Conservation (phyloP, 2,888 invertebrate species). For the Mesorhabditis sp. region DNA sequence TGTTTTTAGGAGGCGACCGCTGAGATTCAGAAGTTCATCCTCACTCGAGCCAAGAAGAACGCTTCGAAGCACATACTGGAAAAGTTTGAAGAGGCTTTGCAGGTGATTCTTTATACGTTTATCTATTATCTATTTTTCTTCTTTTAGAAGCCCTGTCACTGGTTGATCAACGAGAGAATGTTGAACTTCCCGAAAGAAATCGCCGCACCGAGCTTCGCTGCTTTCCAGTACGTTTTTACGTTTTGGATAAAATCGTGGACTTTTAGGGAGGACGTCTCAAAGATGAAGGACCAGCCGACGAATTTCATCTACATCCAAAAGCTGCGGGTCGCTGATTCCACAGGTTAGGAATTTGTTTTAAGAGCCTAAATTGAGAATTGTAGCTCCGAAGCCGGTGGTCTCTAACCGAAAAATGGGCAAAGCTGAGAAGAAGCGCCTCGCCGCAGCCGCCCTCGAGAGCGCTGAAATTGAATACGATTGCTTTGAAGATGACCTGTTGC, state of each 20-base stretch:
- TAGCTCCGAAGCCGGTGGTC: not conserved
- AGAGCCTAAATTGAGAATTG: not conserved
- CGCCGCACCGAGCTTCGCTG: constrained; percentile 38
- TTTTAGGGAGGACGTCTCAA: constrained; percentile 22
- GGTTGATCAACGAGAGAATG: constrained; percentile 51
- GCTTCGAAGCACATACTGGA: constrained; percentile 20
- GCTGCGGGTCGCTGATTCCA: constrained; percentile 23
- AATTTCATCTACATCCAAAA: constrained; percentile 37
- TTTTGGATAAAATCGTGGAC: not conserved
- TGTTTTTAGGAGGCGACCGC: constrained; percentile 10
- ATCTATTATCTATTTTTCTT: constrained; percentile 5
- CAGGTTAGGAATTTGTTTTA: too few relatives aligned
- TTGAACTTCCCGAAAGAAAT: constrained; percentile 45
- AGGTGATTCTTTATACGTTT: not conserved
- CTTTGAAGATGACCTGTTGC: constrained; percentile 42
- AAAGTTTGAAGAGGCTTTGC: constrained; percentile 28
- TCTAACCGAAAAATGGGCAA: constrained; percentile 46
- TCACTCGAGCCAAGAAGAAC: constrained; percentile 37
- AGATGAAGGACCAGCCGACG: constrained; percentile 19
- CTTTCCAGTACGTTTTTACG: constrained; percentile 19
- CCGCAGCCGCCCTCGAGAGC: constrained; percentile 32
- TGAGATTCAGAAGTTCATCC: constrained; percentile 29
- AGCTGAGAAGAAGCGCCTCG: constrained; percentile 38
- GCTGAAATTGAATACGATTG: constrained; percentile 45
- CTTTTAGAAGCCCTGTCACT: constrained; percentile 13